phyloP scores from a whole-genome alignment of 2,888 invertebrate genomes.

The Drosophila subquinaria region DNA sequence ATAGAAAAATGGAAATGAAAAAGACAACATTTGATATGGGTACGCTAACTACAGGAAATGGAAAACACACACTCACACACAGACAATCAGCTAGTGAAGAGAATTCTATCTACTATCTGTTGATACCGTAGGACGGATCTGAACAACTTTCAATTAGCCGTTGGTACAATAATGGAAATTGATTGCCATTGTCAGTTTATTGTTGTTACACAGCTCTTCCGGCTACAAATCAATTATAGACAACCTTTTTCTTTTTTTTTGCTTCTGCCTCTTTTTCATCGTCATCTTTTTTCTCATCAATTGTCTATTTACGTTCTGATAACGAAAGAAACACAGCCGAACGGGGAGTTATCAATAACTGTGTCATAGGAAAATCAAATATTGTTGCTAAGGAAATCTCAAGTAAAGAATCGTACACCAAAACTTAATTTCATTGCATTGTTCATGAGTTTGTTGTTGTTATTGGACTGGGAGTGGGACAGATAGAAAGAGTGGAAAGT shows the following conservation, averaged over 20 bases:
- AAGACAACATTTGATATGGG: conserved; percentile 49
- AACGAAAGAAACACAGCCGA: background rate
- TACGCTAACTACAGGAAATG: conserved; percentile 50
- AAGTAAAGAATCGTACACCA: conserved; percentile 47
- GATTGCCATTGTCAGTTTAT: conserved; percentile 74
- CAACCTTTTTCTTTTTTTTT: conserved; percentile 17
- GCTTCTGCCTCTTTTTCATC: background rate
- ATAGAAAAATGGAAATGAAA: conserved; percentile 13
- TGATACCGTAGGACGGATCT: conserved; percentile 25
- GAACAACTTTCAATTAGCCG: conserved; percentile 75
- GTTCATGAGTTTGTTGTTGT: conserved; percentile 15
- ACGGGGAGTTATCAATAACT: conserved; percentile 41
- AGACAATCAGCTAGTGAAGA: conserved; percentile 8
- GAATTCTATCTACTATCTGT: conserved; percentile 26
- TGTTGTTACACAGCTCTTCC: conserved; percentile 45
- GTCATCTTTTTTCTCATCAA: background rate
- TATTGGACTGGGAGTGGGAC: background rate
- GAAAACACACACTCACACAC: conserved; percentile 5
- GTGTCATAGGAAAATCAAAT: conserved; percentile 49
- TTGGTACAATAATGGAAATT: conserved; percentile 69
- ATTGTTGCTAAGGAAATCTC: conserved; percentile 37
- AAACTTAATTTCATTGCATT: conserved; percentile 70
- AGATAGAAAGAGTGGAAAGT: conserved; percentile 12
- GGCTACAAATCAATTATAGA: conserved; percentile 72
- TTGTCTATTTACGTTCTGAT: conserved; percentile 40